Evolutionary conservation across 2,113 vertebrate species (phyloP), one percentile per base, ranked within the genome.

Genomic region (Emberiza fucata): DNA sequence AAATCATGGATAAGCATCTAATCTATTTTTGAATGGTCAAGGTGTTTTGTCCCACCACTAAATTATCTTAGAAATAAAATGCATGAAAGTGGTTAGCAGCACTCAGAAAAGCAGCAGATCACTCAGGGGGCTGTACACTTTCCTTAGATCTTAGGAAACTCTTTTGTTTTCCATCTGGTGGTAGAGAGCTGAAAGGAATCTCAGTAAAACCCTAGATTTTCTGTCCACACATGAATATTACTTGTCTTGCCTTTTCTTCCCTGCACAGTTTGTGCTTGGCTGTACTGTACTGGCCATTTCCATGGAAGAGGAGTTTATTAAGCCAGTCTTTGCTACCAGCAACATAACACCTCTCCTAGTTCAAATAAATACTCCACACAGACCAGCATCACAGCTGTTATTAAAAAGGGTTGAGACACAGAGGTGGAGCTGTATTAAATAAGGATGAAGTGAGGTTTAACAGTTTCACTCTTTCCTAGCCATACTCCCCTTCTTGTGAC

Each of bases 391-490:
- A 33, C 11, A 40, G 14, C 28, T 80, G 4, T 20, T 73, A 35
- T 17, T 6, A 42, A 17, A 19, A 61, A 79, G 12, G 37, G 5
- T 23, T 48, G 44, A 45, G 65, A 24, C 42, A 81, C 11, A 65
- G 54, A 64, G 14, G 3, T 45, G 17, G 60, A 73, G 27, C 2
- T 73, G 9, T 5, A 16, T 28, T 27, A 24, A 14, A 12, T 1
- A 1, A 12, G 28, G 40, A 29, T 0, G 0, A 68, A 24, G 12
- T 23, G 5, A 73, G 7, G 9, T n/a, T 85, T 69, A 40, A 54
- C 22, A 47, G 7, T 44, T 80, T 66, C 13, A 15, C 12, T 42
- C 11, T 66, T 83, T 63, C 57, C n/a, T 68, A 66, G 4, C 8
- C 45, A 1, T 59, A 8, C 27, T 92, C 9, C 18, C 6, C 18